Conservation (phyloP, 2,797 vertebrate genomes). For the Oreortyx pictus region DNA sequence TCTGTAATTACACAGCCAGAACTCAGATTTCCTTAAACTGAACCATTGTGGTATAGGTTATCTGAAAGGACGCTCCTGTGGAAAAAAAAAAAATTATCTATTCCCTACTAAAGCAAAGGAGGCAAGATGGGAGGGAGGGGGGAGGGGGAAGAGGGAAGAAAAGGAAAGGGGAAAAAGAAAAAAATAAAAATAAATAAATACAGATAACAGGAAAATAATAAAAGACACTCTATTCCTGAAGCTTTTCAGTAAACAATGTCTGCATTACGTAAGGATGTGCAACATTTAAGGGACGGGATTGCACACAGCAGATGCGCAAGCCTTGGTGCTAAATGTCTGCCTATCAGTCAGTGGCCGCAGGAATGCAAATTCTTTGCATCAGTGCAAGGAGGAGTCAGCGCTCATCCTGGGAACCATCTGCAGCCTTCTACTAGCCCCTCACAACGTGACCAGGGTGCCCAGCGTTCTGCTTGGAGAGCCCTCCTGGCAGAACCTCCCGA, state of each 20-base stretch:
- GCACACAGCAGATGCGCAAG: neutral
- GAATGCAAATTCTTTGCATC: neutral
- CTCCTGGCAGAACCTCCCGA: neutral
- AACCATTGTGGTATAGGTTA: neutral
- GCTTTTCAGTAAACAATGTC: neutral
- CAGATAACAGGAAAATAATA: neutral
- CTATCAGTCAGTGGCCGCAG: neutral
- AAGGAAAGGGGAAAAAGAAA: neutral
- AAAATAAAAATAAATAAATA: neutral
- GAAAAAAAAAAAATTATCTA: neutral
- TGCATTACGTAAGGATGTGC: neutral
- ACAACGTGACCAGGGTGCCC: fast-evolving
- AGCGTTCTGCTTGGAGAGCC: fast-evolving
- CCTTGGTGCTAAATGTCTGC: neutral
- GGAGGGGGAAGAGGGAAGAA: neutral
- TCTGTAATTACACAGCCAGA: conserved; percentile 38
- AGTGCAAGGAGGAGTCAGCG: neutral
- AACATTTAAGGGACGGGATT: neutral
- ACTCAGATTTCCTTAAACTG: conserved; percentile 17
- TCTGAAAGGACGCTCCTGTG: neutral
- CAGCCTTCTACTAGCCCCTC: neutral
- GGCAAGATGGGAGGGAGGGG: neutral
- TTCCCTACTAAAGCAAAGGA: neutral
- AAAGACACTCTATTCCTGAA: neutral
- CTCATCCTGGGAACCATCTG: neutral